Evolutionary conservation across 2,797 vertebrate genomes (phyloP).

Genomic region (Geranospiza caerulescens): DNA sequence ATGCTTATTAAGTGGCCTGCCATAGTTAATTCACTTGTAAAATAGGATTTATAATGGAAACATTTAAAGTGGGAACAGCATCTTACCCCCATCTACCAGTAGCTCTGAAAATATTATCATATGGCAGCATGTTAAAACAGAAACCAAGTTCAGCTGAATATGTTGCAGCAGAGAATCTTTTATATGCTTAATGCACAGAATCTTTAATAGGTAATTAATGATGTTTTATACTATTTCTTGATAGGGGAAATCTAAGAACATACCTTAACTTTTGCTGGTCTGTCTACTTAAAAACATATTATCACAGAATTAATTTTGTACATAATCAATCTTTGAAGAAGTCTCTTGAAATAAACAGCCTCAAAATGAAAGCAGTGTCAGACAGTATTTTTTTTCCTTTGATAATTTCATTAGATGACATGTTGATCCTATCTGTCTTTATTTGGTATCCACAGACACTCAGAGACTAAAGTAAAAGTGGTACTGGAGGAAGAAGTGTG

Average conservation of each 20-base stretch:
- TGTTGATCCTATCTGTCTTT: not conserved
- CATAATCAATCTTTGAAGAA: not conserved
- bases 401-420: not conserved
- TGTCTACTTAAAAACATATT: not conserved
- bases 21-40: not conserved
- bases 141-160: not conserved
- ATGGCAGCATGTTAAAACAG: not conserved
- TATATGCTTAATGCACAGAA: not conserved
- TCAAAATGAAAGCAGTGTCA: not conserved
- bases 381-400: not conserved
- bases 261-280: not conserved
- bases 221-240: not conserved
- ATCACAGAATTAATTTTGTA: not conserved
- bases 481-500: not conserved
- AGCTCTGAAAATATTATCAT: not conserved
- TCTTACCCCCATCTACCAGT: not conserved
- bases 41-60: constrained; percentile 1
- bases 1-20: not conserved
- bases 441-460: not conserved
- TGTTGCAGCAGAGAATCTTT: not conserved
- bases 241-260: not conserved
- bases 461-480: not conserved
- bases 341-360: not conserved
- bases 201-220: not conserved
- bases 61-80: not conserved